Evolutionary conservation across 2,797 vertebrate genomes (phyloP).

Genomic region (Myotis vivesi): DNA sequence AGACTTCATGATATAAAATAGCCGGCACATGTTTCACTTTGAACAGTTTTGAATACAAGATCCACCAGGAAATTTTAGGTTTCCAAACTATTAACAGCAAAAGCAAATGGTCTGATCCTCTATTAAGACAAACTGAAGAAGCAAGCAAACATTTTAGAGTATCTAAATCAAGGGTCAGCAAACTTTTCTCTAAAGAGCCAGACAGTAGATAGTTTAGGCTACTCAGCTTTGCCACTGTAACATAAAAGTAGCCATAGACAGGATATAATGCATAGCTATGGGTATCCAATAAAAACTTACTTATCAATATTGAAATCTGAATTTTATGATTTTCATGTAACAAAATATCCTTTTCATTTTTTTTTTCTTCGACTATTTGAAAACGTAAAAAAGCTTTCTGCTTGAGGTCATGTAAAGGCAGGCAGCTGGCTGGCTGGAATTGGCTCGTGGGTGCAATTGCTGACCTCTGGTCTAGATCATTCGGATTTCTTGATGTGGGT

Average conservation of each 20-base stretch:
- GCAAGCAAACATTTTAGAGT: background rate
- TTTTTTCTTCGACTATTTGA: background rate
- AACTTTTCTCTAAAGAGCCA: background rate
- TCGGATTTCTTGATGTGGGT: background rate
- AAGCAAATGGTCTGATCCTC: background rate
- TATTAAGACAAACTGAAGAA: background rate
- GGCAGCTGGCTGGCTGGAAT: background rate
- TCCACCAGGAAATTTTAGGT: constrained; percentile 36
- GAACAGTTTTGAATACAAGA: background rate
- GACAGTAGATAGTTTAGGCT: background rate
- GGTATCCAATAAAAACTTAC: background rate
- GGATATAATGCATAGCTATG: background rate
- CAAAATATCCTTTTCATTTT: background rate
- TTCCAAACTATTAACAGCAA: constrained; percentile 39
- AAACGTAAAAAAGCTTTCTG: constrained; percentile 17
- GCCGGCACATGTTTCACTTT: background rate
- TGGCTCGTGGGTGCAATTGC: background rate
- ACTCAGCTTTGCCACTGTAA: background rate
- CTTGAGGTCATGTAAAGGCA: background rate
- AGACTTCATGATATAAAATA: background rate
- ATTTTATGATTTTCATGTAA: constrained; percentile 39
- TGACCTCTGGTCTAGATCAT: background rate
- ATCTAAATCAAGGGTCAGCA: background rate
- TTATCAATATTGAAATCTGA: background rate
- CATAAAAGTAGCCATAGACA: background rate